Conservation (phyloP, 1,140 invertebrate species). For the Lasioglossum baleicum region DNA sequence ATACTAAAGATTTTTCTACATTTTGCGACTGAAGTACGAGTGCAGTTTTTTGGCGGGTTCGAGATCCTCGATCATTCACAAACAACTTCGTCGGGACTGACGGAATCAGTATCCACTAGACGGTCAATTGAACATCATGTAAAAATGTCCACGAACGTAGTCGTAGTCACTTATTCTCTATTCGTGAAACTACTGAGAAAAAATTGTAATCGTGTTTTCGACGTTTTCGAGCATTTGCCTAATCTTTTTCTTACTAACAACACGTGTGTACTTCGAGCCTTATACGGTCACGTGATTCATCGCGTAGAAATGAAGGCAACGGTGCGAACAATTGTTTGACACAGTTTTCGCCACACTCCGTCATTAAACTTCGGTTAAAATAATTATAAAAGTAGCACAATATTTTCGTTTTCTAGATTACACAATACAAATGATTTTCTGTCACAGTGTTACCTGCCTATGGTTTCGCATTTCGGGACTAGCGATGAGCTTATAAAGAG, state of each 20-base stretch:
- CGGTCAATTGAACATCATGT: constrained; percentile 44
- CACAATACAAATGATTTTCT: no score
- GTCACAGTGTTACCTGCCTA: no score
- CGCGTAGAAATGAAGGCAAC: constrained; percentile 1
- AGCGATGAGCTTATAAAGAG: no score
- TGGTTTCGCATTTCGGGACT: no score
- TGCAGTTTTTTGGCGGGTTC: background rate
- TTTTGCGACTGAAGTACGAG: constrained; percentile 40
- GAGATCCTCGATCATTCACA: background rate
- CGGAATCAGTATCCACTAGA: constrained; percentile 44
- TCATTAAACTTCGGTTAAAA: background rate
- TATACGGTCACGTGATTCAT: constrained; percentile 4
- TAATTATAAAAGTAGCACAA: background rate
- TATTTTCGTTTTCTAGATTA: no score
- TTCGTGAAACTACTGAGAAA: constrained; percentile 10
- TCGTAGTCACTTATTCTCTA: constrained; percentile 35
- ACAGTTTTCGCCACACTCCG: background rate
- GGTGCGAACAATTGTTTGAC: background rate
- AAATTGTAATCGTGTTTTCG: constrained; percentile 13
- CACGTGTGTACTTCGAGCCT: constrained; percentile 32
- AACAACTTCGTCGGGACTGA: constrained; percentile 29
- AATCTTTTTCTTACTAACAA: constrained; percentile 49
- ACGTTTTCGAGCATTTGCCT: constrained; percentile 36
- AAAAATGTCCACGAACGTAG: constrained; percentile 42
- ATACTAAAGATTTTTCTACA: constrained; percentile 48